Base-by-base conservation (phyloP, 2,888 invertebrate genomes). In the Choreutis nemorana region DNA sequence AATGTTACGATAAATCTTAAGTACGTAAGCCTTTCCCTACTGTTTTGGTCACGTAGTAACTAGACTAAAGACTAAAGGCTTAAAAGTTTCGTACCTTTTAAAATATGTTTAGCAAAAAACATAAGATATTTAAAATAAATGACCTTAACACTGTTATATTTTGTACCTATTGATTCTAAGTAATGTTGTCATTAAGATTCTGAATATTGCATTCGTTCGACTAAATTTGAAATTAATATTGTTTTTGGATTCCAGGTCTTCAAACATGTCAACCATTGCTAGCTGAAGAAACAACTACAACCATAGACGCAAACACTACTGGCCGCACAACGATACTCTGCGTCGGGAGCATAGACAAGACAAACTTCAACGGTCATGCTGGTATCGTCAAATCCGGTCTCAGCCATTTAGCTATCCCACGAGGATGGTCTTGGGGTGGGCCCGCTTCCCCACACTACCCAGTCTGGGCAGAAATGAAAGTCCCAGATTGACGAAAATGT, bases 401-500 rank as follows among this genome's bases (percentile, higher is more conserved):
- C 23, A 84, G 84, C 33, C 90, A 90, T 49, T 66, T 90, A 29
- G 89, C 90, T 26, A 91, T 92, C 39, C 91, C 91, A 0, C 81
- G 86, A n/a, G 90, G 89, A 3, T 91, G 91, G 91, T 83, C 83
- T 10, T 91, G 90, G 91, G 90, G 90, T 7, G 92, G 91, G 0
- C 81, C 86, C 1, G 89, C 85, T 2, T 89, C 89, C 14, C 83
- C 85, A 20, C 86, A 84, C 59, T 89, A 86, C 45, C 92, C 91
- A 2, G 68, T 90, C 2, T 91, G 89, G 87, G 83, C 83, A n/a
- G 90, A 91, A 58, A 64, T 73, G 4, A 68, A 72, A 23, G 47
- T 77, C 30, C 68, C 75, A 16, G 77, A 75, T 66, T 78, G 77
- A 77, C 68, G 35, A 48, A 48, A 40, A 44, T 29, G 24, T 18